These are phyloP conservation scores for Perizoma flavofasciatum DNA, from an alignment of 2,888 invertebrate genomes.

Conservation along the genomic window DNA sequence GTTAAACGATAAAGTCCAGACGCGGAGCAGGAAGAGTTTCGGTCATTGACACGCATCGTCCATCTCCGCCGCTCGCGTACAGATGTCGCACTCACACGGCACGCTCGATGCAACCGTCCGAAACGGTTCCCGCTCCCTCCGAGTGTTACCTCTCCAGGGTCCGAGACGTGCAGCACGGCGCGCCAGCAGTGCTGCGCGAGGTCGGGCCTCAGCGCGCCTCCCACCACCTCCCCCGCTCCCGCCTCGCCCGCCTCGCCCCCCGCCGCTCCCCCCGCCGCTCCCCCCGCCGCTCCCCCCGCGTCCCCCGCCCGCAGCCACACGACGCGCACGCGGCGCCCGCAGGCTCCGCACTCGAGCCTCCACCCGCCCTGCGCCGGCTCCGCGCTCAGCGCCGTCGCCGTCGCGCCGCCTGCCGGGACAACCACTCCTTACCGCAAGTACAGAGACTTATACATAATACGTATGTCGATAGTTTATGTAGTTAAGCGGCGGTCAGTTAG, in stretches of 20 bases:
- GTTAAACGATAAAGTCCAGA: too few relatives aligned
- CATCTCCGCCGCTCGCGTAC: too few relatives aligned
- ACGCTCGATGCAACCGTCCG: too few relatives aligned
- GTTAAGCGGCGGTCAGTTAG: too few relatives aligned
- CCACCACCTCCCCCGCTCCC: constrained; percentile 40
- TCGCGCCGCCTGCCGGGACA: constrained; percentile 59
- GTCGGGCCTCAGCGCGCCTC: constrained; percentile 60
- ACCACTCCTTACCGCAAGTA: not conserved
- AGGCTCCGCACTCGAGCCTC: constrained; percentile 74
- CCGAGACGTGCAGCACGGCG: constrained; percentile 61
- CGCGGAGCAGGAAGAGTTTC: too few relatives aligned
- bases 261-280: constrained; percentile 47
- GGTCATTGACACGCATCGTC: too few relatives aligned
- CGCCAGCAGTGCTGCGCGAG: constrained; percentile 73
- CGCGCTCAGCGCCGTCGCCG: constrained; percentile 65
- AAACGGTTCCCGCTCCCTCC: too few relatives aligned
- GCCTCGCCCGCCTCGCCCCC: constrained; percentile 22
- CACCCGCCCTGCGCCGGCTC: constrained; percentile 61
- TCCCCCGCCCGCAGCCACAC: constrained; percentile 53
- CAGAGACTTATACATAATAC: too few relatives aligned
- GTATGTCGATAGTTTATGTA: too few relatives aligned
- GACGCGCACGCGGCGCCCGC: constrained; percentile 67
- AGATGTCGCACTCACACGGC: too few relatives aligned
- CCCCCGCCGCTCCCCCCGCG: too few relatives aligned
- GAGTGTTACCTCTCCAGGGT: constrained; percentile 59